Evolutionary conservation across 2,113 vertebrate species (phyloP).

Genomic region (Pluvianellus socialis): DNA sequence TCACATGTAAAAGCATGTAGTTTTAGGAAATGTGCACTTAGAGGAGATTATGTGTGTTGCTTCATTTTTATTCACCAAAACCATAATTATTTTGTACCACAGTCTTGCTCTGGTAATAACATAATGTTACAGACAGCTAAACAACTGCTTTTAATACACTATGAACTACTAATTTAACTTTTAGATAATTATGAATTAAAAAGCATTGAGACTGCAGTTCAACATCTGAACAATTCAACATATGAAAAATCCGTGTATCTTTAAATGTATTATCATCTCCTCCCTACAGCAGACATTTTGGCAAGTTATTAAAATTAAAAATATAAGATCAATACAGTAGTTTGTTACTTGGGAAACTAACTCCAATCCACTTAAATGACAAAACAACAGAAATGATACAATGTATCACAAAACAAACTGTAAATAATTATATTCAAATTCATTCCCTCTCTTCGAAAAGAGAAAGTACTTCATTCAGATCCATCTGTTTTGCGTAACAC

Average conservation of each 20-base stretch:
- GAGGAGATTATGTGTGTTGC: neutral
- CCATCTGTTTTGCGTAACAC: neutral
- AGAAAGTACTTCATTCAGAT: neutral
- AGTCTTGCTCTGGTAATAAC: neutral
- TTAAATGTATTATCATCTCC: neutral
- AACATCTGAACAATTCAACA: neutral
- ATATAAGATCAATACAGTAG: neutral
- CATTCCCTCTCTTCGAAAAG: neutral
- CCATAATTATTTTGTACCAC: neutral
- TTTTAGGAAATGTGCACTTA: neutral
- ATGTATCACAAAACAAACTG: neutral
- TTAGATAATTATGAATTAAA: neutral
- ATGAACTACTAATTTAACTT: neutral
- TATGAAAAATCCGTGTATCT: neutral
- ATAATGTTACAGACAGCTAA: neutral
- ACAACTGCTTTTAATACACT: neutral
- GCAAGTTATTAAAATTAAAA: neutral
- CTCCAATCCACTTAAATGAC: neutral
- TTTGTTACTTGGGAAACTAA: neutral
- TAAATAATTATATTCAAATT: neutral
- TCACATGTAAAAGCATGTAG: neutral
- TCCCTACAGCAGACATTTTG: neutral
- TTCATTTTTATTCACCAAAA: neutral
- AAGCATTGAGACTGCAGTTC: neutral
- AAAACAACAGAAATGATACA: neutral